Base-by-base conservation (phyloP, 1,140 invertebrate genomes). In the Chymomyza costata region DNA sequence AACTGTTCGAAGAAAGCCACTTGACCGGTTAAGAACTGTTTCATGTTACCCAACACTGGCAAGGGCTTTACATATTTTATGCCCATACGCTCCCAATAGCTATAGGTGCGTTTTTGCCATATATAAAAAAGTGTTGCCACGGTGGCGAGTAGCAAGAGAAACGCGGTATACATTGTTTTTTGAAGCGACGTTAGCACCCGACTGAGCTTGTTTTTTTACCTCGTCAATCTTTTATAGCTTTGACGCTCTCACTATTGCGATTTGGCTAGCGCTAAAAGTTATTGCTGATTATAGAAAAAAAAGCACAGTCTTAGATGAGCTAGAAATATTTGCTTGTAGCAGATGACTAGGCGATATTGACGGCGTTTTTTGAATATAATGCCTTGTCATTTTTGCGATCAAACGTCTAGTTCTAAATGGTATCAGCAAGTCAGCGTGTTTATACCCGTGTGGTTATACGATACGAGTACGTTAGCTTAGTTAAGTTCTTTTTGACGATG, bases 11-110 rank as follows among this genome's bases (percentile, higher is more conserved):
- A 62, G 35, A 65, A 53, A 3, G 73, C 11, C 5, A 41, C 5
- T 2, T 47, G 40, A 0, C 25, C 60, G 2, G 58, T 73, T 0
- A 83, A 17, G 3, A 73, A 43, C 1, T 41, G 43, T 0, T 53
- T 48, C n/a, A 80, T 55, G 54, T 84, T 86, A 11, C 86, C 86
- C 21, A 86, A 48, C 2, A 85, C 15, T 3, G 83, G 63, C 8
- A 41, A n/a, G 0, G 86, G 74, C 1, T 53, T 34, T 0, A 87
- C 64, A 8, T 85, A 83, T 1, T 82, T 84, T 0, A 89, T 61
- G 2, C 86, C 83, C 43, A 78, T 69, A 2, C 57, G 70, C 28
- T 73, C 58, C 87, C 87, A 89, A 66, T 56, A 85, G 2, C 28
- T 28, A n/a, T 60, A 69, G 5, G 31, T 38, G 0, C 66, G 58